Conservation (phyloP, 2,797 vertebrate genomes). For the Holocentrus rufus region DNA sequence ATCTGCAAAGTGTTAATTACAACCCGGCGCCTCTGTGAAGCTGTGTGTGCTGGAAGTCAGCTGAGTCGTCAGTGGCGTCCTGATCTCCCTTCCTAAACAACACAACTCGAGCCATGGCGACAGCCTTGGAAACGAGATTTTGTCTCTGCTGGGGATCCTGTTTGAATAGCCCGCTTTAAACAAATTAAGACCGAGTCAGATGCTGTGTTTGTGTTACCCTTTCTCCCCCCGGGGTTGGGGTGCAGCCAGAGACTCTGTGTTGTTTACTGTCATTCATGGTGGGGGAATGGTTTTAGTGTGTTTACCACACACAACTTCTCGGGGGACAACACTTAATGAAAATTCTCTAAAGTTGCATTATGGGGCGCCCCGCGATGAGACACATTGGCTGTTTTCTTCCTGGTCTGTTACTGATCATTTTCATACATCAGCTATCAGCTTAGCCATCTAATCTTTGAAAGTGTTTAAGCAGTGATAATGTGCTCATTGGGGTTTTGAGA, state of each 20-base stretch:
- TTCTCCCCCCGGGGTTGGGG: slow-evolving; percentile 52
- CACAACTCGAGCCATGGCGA: slow-evolving; percentile 57
- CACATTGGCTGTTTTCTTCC: neutral
- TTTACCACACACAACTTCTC: slow-evolving; percentile 57
- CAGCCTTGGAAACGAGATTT: slow-evolving; percentile 77
- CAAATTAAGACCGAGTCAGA: slow-evolving; percentile 75
- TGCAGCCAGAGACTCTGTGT: slow-evolving; percentile 56
- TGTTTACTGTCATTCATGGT: slow-evolving; percentile 75
- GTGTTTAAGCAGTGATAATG: neutral
- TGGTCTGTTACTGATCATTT: slow-evolving; percentile 2
- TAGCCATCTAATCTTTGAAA: neutral
- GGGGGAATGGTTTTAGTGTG: slow-evolving; percentile 54
- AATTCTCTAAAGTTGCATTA: slow-evolving; percentile 23
- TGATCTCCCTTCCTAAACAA: slow-evolving; percentile 64
- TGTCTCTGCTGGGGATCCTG: slow-evolving; percentile 71
- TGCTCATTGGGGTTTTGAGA: slow-evolving; percentile 11
- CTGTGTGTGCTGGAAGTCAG: slow-evolving; percentile 67
- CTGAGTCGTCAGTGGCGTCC: slow-evolving; percentile 66
- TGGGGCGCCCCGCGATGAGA: slow-evolving; percentile 11
- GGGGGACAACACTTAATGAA: slow-evolving; percentile 38
- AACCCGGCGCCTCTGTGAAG: slow-evolving; percentile 79
- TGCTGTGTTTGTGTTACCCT: slow-evolving; percentile 76
- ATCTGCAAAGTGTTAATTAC: slow-evolving; percentile 84
- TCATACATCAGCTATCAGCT: neutral
- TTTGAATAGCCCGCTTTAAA: slow-evolving; percentile 77